Conservation (phyloP, 2,113 vertebrate genomes). For the Oreochromis spilurus region DNA sequence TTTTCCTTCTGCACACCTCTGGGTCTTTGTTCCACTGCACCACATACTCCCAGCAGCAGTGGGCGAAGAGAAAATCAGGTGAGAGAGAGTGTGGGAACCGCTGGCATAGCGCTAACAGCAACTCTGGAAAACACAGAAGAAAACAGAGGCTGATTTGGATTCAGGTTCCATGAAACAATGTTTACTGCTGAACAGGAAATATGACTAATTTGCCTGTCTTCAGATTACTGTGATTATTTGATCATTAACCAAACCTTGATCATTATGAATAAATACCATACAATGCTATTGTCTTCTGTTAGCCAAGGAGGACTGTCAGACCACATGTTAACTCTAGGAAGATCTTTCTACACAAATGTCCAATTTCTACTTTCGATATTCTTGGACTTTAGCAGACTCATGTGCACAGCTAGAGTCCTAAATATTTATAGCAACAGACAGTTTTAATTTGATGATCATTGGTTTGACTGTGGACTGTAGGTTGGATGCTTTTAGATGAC, state of each 20-base stretch:
- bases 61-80: constrained; percentile 84
- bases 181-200: not conserved
- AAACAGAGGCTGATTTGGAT: not conserved
- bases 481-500: not conserved
- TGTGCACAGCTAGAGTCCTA: not conserved
- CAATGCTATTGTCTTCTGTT: not conserved
- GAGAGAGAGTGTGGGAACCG: constrained; percentile 92
- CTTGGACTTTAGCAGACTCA: not conserved
- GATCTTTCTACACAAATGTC: not conserved
- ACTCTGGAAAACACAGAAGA: constrained; percentile 67
- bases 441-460: not conserved
- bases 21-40: constrained; percentile 99
- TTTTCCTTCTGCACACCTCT: constrained; percentile 74
- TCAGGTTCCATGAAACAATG: not conserved
- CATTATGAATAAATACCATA: not conserved
- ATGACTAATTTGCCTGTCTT: not conserved
- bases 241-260: not conserved
- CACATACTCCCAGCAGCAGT: constrained; percentile 96
- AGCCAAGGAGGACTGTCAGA: not conserved
- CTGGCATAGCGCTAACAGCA: constrained; percentile 79
- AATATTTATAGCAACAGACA: not conserved
- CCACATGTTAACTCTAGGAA: not conserved
- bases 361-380: not conserved
- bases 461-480: not conserved
- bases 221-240: not conserved